These are phyloP conservation scores for Dorcus parallelipipedus DNA, from an alignment of 2,888 invertebrate species.

Conservation along the genomic window DNA sequence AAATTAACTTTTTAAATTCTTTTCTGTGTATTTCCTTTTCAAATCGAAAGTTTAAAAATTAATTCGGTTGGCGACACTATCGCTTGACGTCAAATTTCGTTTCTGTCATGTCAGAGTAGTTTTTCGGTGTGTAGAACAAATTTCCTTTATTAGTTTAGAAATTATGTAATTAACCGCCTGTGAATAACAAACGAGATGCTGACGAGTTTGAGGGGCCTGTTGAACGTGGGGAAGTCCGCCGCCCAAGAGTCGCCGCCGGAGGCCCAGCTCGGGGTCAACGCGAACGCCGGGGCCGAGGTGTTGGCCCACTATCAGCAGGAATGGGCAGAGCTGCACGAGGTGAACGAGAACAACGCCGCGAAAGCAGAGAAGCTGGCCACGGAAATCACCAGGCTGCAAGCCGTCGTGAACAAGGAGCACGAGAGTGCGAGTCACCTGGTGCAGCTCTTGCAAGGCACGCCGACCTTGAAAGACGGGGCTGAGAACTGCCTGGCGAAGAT, in stretches of 20 bases:
- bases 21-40: too few species aligned
- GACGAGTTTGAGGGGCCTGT: neutral
- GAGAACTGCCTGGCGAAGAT: conserved; percentile 54
- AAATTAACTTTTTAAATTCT: too few species aligned
- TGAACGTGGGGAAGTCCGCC: neutral
- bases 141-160: too few species aligned
- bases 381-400: conserved; percentile 47
- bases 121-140: too few species aligned
- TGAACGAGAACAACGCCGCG: conserved; percentile 66
- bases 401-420: conserved; percentile 34
- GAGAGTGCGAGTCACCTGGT: conserved; percentile 37
- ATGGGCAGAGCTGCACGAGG: conserved; percentile 68
- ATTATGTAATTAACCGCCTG: too few species aligned
- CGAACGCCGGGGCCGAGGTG: conserved; percentile 65
- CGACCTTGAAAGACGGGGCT: conserved; percentile 46
- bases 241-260: neutral
- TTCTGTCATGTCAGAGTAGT: too few species aligned
- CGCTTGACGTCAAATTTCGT: too few species aligned
- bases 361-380: conserved; percentile 56
- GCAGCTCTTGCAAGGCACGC: conserved; percentile 38
- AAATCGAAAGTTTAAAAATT: too few species aligned
- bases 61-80: too few species aligned
- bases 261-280: conserved; percentile 42
- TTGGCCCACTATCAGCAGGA: conserved; percentile 67
- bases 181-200: neutral